Evolutionary conservation across 2,888 invertebrate genomes (phyloP).

Genomic region (Catonia carolina): DNA sequence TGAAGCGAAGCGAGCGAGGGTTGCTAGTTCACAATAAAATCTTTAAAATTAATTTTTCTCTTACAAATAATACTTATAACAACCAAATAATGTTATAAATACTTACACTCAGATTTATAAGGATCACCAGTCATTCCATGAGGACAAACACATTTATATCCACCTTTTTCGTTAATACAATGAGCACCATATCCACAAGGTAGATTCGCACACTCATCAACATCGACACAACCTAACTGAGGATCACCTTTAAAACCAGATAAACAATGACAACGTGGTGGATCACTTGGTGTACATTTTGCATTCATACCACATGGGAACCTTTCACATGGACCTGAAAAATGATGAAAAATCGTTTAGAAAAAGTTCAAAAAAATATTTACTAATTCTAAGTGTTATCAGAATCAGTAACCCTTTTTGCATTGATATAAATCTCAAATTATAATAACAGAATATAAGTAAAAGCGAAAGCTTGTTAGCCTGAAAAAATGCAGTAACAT

Average conservation of each 20-base stretch:
- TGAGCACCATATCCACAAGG: constrained; percentile 85
- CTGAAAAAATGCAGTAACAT: too few relatives aligned
- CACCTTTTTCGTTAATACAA: constrained; percentile 79
- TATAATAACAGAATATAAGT: too few relatives aligned
- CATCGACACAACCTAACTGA: constrained; percentile 64
- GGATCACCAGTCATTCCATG: constrained; percentile 77
- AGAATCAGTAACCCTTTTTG: not conserved
- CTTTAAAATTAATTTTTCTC: too few relatives aligned
- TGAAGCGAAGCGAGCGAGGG: too few relatives aligned
- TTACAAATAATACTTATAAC: too few relatives aligned
- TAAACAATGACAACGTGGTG: constrained; percentile 82
- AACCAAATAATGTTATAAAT: constrained; percentile 23
- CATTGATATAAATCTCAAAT: too few relatives aligned
- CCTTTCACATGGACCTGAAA: constrained; percentile 69
- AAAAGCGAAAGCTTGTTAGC: too few relatives aligned
- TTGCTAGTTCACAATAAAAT: too few relatives aligned
- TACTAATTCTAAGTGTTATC: not conserved
- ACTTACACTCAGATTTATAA: constrained; percentile 73
- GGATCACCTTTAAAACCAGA: constrained; percentile 83
- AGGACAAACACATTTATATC: constrained; percentile 79
- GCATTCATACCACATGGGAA: constrained; percentile 86
- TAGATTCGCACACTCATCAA: constrained; percentile 76
- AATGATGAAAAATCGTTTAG: not conserved
- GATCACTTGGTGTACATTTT: constrained; percentile 82
- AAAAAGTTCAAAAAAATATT: not conserved